These are phyloP conservation scores for Argentina silus DNA, from an alignment of 2,797 vertebrate genomes.

Conservation along the genomic window DNA sequence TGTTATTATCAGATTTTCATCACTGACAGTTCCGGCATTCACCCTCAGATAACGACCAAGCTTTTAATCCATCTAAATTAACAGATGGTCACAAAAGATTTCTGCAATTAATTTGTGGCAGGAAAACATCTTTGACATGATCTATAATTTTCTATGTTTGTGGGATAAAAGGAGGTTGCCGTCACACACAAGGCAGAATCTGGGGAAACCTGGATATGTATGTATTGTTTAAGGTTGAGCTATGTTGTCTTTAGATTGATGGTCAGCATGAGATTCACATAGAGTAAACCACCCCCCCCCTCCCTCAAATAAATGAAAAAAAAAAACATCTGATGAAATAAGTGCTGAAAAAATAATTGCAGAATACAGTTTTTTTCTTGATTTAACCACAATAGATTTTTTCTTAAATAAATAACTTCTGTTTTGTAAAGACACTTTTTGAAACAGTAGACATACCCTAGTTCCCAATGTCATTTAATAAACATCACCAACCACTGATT, in stretches of 20 bases:
- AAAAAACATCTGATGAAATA: constrained; percentile 75
- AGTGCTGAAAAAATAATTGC: constrained; percentile 90
- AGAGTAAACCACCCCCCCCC: constrained; percentile 83
- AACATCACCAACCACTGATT: constrained; percentile 79
- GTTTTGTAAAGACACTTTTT: constrained; percentile 99
- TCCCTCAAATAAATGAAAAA: constrained; percentile 70
- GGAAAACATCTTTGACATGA: constrained; percentile 56
- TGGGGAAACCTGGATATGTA: constrained; percentile 45
- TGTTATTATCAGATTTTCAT: constrained; percentile 54
- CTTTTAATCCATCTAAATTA: constrained; percentile 61
- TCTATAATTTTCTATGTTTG: constrained; percentile 56
- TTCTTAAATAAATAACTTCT: constrained; percentile 99
- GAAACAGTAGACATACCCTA: constrained; percentile 99
- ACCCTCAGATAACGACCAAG: constrained; percentile 59
- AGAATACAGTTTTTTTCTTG: constrained; percentile 94
- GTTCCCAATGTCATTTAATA: constrained; percentile 92
- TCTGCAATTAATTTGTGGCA: constrained; percentile 61
- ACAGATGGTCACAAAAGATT: constrained; percentile 61
- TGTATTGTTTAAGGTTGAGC: constrained; percentile 40
- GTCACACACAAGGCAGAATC: constrained; percentile 49
- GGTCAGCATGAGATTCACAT: constrained; percentile 80
- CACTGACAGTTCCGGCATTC: constrained; percentile 54
- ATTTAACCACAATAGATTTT: constrained; percentile 99
- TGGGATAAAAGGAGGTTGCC: constrained; percentile 51
- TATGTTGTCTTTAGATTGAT: constrained; percentile 16